A percentile compares a stretch with the other conserved stretches of the same genome.
Evolutionary conservation across 2,797 vertebrate species (phyloP).

Genomic region (Acanthurus leucopareius): DNA sequence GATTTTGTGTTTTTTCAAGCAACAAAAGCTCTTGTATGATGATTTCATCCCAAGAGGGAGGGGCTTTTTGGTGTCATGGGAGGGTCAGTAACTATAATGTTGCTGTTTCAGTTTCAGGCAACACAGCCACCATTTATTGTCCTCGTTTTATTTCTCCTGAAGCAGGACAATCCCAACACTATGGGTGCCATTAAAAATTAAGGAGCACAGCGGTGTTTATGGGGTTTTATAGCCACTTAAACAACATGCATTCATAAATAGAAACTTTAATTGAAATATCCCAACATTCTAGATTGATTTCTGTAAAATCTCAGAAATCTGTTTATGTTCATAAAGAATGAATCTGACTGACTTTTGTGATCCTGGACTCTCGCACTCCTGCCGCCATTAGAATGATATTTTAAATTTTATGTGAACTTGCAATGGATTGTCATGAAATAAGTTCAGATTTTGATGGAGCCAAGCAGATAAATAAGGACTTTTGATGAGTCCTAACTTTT

Average conservation of each 20-base stretch:
- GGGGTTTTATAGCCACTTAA: neutral
- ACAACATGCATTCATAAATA: neutral
- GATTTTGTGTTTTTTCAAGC: conserved; percentile 6
- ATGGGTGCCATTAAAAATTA: neutral
- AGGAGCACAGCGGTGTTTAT: conserved; percentile 1
- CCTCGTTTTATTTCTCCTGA: conserved; percentile 6
- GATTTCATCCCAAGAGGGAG: neutral
- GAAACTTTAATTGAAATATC: neutral
- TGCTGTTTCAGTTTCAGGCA: conserved; percentile 6
- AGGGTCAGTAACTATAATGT: conserved; percentile 10
- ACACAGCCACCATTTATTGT: neutral
- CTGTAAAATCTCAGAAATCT: neutral
- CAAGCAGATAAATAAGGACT: too few species aligned
- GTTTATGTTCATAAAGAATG: neutral
- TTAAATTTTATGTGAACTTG: neutral
- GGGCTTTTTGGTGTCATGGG: conserved; percentile 13
- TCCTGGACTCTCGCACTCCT: neutral
- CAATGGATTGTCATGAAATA: too few species aligned
- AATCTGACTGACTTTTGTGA: neutral
- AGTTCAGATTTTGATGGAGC: too few species aligned
- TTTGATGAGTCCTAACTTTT: too few species aligned
- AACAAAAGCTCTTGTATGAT: neutral
- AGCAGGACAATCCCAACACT: neutral
- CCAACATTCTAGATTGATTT: neutral
- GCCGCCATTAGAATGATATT: neutral